Evolutionary conservation across 92 coral and sea anemone species (phyloP).

Genomic region (Parazoanthus atlanticus): DNA sequence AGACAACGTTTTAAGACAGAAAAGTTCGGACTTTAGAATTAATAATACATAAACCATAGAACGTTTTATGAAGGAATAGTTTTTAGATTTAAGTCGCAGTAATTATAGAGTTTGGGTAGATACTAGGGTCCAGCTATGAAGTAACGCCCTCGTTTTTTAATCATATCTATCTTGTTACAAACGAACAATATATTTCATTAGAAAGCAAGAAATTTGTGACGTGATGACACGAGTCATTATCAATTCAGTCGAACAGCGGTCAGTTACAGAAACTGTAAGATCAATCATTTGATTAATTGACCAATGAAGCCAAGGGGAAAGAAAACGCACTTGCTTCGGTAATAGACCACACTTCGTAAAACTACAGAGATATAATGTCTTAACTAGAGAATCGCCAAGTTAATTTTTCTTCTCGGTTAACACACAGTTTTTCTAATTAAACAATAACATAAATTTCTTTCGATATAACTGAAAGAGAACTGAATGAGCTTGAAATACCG

Average conservation of each 20-base stretch:
- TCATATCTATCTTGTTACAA: not conserved
- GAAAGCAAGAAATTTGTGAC: not conserved
- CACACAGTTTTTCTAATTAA: not conserved
- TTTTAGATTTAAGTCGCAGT: not conserved
- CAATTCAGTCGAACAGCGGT: slow-evolving; percentile 16
- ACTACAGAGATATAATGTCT: not conserved
- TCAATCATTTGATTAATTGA: not conserved
- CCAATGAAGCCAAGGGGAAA: not conserved
- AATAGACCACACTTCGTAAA: not conserved
- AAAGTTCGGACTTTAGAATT: not conserved
- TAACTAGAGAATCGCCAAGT: not conserved
- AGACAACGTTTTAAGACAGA: not conserved
- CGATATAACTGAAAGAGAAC: not conserved
- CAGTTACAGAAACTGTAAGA: not conserved
- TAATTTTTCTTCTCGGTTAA: not conserved
- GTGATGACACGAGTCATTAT: not conserved
- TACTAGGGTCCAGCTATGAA: not conserved
- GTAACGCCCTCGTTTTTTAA: not conserved
- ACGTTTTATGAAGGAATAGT: not conserved
- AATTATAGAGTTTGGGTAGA: not conserved
- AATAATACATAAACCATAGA: slow-evolving; percentile 16
- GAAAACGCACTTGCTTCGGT: not conserved
- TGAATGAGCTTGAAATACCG: not conserved
- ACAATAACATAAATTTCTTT: not conserved
- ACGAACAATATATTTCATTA: too few species aligned